Conservation (phyloP, 2,888 invertebrate species). For the Erebia aethiops region DNA sequence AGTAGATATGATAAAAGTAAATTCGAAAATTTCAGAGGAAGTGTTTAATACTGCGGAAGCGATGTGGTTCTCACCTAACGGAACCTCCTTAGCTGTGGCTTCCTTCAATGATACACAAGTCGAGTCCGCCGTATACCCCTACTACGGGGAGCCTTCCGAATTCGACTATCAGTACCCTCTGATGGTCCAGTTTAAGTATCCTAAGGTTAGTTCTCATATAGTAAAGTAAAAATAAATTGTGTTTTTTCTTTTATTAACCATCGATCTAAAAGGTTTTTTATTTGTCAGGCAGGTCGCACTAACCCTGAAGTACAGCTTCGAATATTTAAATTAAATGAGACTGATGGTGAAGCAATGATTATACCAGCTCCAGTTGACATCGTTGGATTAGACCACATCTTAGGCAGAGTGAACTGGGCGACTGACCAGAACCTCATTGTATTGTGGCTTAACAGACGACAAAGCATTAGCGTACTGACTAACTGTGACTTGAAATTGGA, state of each 20-base stretch:
- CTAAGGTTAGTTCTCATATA: slow-evolving; percentile 83
- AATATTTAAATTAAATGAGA: slow-evolving; percentile 79
- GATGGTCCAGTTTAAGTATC: slow-evolving; percentile 87
- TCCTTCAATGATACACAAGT: slow-evolving; percentile 88
- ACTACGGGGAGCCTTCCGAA: slow-evolving; percentile 85
- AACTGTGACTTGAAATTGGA: slow-evolving; percentile 79
- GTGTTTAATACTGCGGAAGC: slow-evolving; percentile 87
- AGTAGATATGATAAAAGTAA: too few relatives aligned
- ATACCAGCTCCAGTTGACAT: slow-evolving; percentile 81
- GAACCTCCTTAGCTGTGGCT: slow-evolving; percentile 86
- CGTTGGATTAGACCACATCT: slow-evolving; percentile 84
- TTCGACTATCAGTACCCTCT: slow-evolving; percentile 86
- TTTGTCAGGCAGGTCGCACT: slow-evolving; percentile 85
- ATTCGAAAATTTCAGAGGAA: slow-evolving; percentile 87
- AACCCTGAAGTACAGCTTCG: slow-evolving; percentile 89
- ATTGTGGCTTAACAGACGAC: slow-evolving; percentile 93
- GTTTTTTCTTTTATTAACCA: not conserved
- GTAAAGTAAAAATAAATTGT: not conserved
- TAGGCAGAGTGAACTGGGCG: slow-evolving; percentile 89
- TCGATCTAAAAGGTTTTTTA: slow-evolving; percentile 33
- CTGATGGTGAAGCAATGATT: slow-evolving; percentile 57
- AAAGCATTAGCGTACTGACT: slow-evolving; percentile 86
- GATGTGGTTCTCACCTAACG: slow-evolving; percentile 90
- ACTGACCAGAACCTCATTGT: slow-evolving; percentile 85
- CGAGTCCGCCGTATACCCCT: slow-evolving; percentile 84